Base-by-base conservation (phyloP, 92 coral and sea anemone species). In the Parazoanthus swiftii region DNA sequence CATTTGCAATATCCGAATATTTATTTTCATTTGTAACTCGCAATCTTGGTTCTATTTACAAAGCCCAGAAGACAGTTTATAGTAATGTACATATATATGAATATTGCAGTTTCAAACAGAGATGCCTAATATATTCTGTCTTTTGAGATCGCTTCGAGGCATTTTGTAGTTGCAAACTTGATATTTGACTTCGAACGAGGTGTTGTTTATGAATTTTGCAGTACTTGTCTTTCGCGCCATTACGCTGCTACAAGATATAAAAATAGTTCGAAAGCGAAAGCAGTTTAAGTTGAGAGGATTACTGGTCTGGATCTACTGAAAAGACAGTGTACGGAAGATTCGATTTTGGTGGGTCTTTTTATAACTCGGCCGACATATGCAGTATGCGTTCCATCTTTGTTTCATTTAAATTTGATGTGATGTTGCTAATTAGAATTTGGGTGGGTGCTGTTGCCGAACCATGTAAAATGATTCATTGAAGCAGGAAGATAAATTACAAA, bases 201-300 rank as follows among this genome's bases (percentile, higher is more conserved):
- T 39, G 20, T 65, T 82, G 86, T 68, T 82, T 82, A 68, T 75
- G 77, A 43, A 25, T n/a, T n/a, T 38, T 25, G 39, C 20, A 3
- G 0, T 37, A 58, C 50, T 66, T 82, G 86, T 37, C 86, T 67
- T 43, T 66, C 75, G 76, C 86, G 33, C 86, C 38, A 50, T 7
- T 51, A 1, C 5, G 11, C 35, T 1, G 77, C 10, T 33, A 46
- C 46, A 6, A 29, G 77, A 37, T 35, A 74, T 33, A 35, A 74
- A 16, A 42, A 74, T 42, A 74, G 43, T 36, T 74, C 21, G 39
- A 33, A 74, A 35, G 16, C 38, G 1, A 8, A 44, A 66, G 23
- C 48, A 18, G 79, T 54, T 23, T 46, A 79, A 79, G 6, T 70
- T 70, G 74, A 70, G 11, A 70, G n/a, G 59, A 70, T 70, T 70